Evolutionary conservation across 1,140 invertebrate species (phyloP), one percentile per base, ranked within the genome.

Genomic region (Leptinotarsa defecta): DNA sequence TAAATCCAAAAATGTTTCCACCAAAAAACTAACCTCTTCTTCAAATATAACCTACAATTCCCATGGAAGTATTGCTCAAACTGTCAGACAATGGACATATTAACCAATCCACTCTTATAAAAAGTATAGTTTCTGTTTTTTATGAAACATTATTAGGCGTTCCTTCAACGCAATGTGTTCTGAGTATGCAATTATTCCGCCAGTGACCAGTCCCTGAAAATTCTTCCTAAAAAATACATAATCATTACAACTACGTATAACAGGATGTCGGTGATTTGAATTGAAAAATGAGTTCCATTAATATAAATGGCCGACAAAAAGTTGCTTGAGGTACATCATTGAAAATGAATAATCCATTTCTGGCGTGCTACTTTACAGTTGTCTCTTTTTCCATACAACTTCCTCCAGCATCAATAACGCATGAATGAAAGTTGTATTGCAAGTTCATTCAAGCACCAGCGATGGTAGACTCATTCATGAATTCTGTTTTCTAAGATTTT

Each of bases 231-330:
- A 65, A 65, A 65, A 65, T 65, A 65, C 19, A 20, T 65, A 20
- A 65, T 65, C 13, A 27, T 65, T 15, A 22, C 63, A 65, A 20
- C 20, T 15, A 65, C 13, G 13, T 19, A 27, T 5, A 65, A 65
- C 63, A 65, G 63, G 63, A 65, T 65, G 63, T 65, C 20, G 63
- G 63, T 24, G 63, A 65, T 65, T 65, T 65, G 3, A 24, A 65
- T 65, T 65, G 63, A 65, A 65, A 65, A 15, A 65, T 24, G 8
- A 24, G 20, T 19, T 20, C 15, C 63, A 65, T 65, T 27, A 65
- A 65, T 65, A 24, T 20, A 65, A 65, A 65, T 65, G 20, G 15
- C n/a, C 15, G n/a, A 57, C 52, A 57, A 57, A 57, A 57, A 57
- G 52, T 57, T 15, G 52, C 13, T 57, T n/a, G 4, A 57, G 52